phyloP scores from a whole-genome alignment of 2,888 invertebrate species.

The Aspidiotus destructor region DNA sequence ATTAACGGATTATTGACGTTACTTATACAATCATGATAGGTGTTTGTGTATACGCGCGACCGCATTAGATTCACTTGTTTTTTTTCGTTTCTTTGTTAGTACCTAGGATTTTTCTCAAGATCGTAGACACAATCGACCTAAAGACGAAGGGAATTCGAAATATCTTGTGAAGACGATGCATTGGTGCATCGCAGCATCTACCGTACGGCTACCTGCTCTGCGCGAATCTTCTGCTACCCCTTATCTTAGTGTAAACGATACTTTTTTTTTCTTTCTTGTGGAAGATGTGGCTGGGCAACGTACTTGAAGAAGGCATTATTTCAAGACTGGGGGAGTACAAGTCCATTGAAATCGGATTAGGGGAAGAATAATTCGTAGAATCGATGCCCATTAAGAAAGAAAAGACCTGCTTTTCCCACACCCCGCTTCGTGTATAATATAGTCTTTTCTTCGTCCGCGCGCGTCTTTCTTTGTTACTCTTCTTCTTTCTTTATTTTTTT shows the following conservation, averaged over 20 bases:
- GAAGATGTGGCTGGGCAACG: background rate
- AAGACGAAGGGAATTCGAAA: too few relatives aligned
- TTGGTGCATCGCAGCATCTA: too few relatives aligned
- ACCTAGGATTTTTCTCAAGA: background rate
- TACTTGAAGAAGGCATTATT: slow-evolving; percentile 28
- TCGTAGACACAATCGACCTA: too few relatives aligned
- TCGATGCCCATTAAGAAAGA: slow-evolving; percentile 27
- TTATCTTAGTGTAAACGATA: slow-evolving; percentile 22
- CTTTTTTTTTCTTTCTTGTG: slow-evolving; percentile 11
- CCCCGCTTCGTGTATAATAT: background rate
- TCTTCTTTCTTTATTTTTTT: background rate
- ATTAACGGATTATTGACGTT: too few relatives aligned
- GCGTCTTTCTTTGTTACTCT: background rate
- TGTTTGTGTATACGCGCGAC: too few relatives aligned
- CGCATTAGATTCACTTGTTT: background rate
- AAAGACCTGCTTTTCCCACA: slow-evolving; percentile 29
- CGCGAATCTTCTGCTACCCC: background rate
- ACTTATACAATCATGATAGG: too few relatives aligned
- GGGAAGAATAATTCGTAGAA: slow-evolving; percentile 31
- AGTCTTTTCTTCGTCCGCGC: background rate
- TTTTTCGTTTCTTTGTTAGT: background rate
- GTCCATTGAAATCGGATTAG: slow-evolving; percentile 29
- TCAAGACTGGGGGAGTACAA: slow-evolving; percentile 14
- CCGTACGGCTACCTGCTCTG: background rate
- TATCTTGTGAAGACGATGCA: too few relatives aligned